These are phyloP conservation scores for Nyctereutes procyonoides DNA, from an alignment of 2,113 vertebrate species.

Conservation along the genomic window DNA sequence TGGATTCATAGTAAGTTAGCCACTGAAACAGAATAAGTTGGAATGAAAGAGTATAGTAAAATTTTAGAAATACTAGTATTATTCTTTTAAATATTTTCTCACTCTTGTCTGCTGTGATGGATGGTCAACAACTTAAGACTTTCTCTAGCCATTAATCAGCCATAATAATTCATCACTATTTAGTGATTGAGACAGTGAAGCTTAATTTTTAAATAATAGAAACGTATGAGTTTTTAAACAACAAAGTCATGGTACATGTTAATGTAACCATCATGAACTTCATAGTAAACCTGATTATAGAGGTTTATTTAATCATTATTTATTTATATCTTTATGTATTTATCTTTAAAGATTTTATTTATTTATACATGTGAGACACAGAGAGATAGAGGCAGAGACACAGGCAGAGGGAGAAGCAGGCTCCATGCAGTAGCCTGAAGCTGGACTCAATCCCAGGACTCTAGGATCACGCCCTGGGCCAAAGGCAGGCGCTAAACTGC, in stretches of 20 bases:
- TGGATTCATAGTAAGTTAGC: constrained; percentile 18
- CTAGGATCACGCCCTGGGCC: too few relatives aligned
- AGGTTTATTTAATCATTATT: constrained; percentile 25
- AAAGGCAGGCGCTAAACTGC: too few relatives aligned
- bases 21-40: background rate
- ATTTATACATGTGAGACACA: too few relatives aligned
- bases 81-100: constrained; percentile 43
- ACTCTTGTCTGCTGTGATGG: background rate
- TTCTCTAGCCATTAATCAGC: background rate
- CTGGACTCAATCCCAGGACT: too few relatives aligned
- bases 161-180: background rate
- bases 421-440: too few relatives aligned
- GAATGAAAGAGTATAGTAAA: background rate
- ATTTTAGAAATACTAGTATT: constrained; percentile 30
- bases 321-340: background rate
- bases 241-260: background rate
- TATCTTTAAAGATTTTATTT: too few relatives aligned
- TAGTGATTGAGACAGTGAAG: background rate
- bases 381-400: too few relatives aligned
- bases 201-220: constrained; percentile 41
- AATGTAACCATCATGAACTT: background rate
- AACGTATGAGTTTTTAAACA: constrained; percentile 22
- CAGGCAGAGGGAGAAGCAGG: too few relatives aligned
- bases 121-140: background rate
- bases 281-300: background rate